These are phyloP conservation scores for Oligia fasciuncula DNA, from an alignment of 2,888 invertebrate species.

Conservation along the genomic window DNA sequence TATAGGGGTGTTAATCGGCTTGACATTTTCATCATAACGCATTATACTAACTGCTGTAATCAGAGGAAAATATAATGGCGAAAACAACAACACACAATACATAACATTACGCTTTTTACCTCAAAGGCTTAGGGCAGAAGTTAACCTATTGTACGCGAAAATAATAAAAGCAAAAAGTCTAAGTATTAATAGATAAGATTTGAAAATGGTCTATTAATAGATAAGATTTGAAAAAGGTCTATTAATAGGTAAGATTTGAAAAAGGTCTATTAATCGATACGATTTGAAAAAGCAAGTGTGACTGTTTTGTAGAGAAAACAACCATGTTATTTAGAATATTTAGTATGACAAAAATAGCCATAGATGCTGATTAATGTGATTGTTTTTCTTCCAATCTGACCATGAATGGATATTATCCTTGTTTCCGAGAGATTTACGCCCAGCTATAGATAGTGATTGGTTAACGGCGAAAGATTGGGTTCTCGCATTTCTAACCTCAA, in stretches of 20 bases:
- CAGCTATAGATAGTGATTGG: background rate
- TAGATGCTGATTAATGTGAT: slow-evolving; percentile 32
- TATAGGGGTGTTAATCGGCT: slow-evolving; percentile 24
- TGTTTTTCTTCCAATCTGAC: slow-evolving; percentile 22
- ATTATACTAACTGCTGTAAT: slow-evolving; percentile 8
- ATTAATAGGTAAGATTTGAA: no score
- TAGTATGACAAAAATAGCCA: background rate
- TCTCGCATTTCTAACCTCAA: background rate
- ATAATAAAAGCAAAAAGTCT: background rate
- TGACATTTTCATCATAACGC: slow-evolving; percentile 36
- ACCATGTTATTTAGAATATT: slow-evolving; percentile 15
- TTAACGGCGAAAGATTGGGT: no score
- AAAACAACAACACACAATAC: background rate
- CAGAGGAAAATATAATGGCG: slow-evolving; percentile 1
- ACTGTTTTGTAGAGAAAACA: slow-evolving; percentile 7
- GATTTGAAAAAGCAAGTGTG: background rate
- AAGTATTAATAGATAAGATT: background rate
- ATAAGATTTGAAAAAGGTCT: background rate
- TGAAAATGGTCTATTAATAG: background rate
- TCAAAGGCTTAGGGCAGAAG: no score
- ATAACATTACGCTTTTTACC: background rate
- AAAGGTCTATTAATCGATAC: background rate
- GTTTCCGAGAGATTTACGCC: slow-evolving; percentile 13
- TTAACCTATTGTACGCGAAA: background rate
- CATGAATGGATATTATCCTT: slow-evolving; percentile 9